Conservation (phyloP, 1,140 invertebrate genomes). For the Littorina saxatilis region DNA sequence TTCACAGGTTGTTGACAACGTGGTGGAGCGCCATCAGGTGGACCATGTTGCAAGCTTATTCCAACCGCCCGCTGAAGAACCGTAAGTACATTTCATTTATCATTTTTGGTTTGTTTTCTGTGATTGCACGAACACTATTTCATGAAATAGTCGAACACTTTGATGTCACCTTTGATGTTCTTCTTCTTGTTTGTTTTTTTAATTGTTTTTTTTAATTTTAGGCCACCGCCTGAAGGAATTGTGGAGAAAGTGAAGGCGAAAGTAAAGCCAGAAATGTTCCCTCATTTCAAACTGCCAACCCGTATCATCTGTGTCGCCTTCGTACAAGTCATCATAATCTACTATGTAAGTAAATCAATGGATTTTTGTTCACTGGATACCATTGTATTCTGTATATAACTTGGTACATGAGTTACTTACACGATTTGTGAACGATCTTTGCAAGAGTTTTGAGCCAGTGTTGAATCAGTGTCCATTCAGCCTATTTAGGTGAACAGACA, state of each 20-base stretch:
- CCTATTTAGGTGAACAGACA: too few species aligned
- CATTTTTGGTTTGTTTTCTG: too few species aligned
- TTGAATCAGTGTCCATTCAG: too few species aligned
- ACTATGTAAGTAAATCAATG: slow-evolving; percentile 32
- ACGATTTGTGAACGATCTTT: neutral
- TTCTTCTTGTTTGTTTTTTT: too few species aligned
- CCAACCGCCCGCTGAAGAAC: neutral
- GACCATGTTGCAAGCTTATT: slow-evolving; percentile 12
- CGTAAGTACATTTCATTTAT: neutral
- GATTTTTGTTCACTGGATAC: too few species aligned
- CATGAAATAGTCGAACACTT: too few species aligned
- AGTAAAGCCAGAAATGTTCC: slow-evolving; percentile 18
- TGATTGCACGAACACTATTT: too few species aligned
- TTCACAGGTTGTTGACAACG: neutral
- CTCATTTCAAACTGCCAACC: slow-evolving; percentile 39
- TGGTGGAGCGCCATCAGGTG: slow-evolving; percentile 25
- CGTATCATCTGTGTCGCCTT: slow-evolving; percentile 34
- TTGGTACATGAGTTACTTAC: too few species aligned
- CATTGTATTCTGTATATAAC: too few species aligned
- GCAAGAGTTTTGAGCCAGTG: too few species aligned
- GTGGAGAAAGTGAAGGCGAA: slow-evolving; percentile 6
- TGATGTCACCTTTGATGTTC: too few species aligned
- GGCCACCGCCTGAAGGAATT: neutral
- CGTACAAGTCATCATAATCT: slow-evolving; percentile 38
- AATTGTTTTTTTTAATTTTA: slow-evolving; percentile 2